Conservation (phyloP, 2,797 vertebrate species). For the Clarias pachynema region DNA sequence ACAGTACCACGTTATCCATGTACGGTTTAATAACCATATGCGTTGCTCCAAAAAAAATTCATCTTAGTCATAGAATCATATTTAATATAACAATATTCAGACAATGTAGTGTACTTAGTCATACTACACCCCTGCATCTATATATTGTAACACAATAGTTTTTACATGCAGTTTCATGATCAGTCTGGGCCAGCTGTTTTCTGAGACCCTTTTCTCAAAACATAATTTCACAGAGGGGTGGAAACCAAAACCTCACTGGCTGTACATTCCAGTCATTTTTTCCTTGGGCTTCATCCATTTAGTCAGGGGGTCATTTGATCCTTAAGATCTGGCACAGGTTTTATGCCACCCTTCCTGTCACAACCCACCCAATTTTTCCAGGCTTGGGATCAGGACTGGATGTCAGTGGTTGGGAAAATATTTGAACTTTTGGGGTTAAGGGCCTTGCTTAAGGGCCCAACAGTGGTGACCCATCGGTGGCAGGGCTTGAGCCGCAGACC, state of each 20-base stretch:
- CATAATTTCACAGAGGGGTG: not conserved
- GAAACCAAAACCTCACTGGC: not conserved
- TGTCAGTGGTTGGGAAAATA: too few relatives aligned
- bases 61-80: not conserved
- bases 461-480: too few relatives aligned
- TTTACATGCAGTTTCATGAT: not conserved
- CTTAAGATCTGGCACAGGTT: too few relatives aligned
- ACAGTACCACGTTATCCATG: not conserved
- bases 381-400: too few relatives aligned
- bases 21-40: not conserved
- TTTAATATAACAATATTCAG: not conserved
- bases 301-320: too few relatives aligned
- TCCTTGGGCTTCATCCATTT: too few relatives aligned
- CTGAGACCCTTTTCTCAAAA: not conserved
- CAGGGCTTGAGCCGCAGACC: too few relatives aligned
- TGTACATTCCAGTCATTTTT: not conserved
- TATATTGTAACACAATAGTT: not conserved
- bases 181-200: conserved; percentile 10
- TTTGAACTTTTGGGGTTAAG: too few relatives aligned
- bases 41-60: not conserved
- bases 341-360: too few relatives aligned
- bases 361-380: too few relatives aligned
- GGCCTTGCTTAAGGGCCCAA: too few relatives aligned
- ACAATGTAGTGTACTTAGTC: not conserved
- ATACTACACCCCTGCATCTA: not conserved